Evolutionary conservation across 2,113 vertebrate species (phyloP), one percentile per base, ranked within the genome.

Genomic region (Oncorhynchus clarkii): DNA sequence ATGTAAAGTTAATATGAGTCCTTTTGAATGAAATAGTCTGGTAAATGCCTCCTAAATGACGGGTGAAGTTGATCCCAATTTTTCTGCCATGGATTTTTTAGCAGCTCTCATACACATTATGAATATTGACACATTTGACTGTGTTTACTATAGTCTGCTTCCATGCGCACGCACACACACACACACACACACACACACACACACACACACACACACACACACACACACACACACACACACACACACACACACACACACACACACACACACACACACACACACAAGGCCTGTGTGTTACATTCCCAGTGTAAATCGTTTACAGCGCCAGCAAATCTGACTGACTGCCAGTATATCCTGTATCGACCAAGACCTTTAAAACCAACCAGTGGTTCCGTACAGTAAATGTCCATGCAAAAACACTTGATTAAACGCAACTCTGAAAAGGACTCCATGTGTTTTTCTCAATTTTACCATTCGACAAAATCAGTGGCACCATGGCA

Each of bases 221-320:
- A 4, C 3, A 4, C 29, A 29, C 3, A 4, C 3, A 29, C 29
- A 29, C 29, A 29, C 29, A 29, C 45, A 69, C 31, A 24, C 39
- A 51, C 2, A 3, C 69, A 54, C n/a, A 24, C 13, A 18, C 20
- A 6, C 45, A 71, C 69, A 7, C n/a, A 51, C 22, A 2, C n/a
- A 29, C 29, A 29, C 7, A 8, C 69, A 54, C n/a, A 24, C 22
- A 27, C 9, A 14, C 67, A 45, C 67, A 1, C 67, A 48, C 34
- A 48, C 31, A 26, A 66, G 59, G 27, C 12, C 12, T 7, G 31
- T 66, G 60, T 27, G 72, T 27, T 66, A 74, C n/a, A 29, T 26
- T 16, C 18, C 70, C 70, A 72, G 14, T 59, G 70, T 59, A 29
- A 29, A 29, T 29, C 45, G 31, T 72, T 72, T n/a, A 34, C 57